Base-by-base conservation (phyloP, 2,113 vertebrate species). In the Glaucidium brasilianum region DNA sequence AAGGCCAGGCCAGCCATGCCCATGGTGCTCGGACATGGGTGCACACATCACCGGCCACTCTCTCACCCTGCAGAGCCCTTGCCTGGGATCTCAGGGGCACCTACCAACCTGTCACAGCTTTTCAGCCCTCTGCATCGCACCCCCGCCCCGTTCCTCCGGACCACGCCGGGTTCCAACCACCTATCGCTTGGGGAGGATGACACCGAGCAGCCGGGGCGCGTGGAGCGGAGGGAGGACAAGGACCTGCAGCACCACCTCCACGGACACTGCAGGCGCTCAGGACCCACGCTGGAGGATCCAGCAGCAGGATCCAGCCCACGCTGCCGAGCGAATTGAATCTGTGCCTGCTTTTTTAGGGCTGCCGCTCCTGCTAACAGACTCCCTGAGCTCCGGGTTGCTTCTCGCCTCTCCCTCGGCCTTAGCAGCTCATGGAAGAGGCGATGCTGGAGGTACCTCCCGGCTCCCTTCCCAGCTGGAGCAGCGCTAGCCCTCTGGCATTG, bases 241-340 rank as follows among this genome's bases (percentile, higher is more conserved):
- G 55, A 87, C 49, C 4, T 72, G 58, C 89, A 52, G 34, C 69
- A 53, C 67, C 90, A 88, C 72, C 90, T 93, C 85, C 95, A 88
- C 0, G 64, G 91, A 14, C 79, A 35, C 47, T 62, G 55, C 66
- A 53, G 45, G 69, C n/a, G 27, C 87, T 53, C 18, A 8, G 79
- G 66, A 81, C 75, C 89, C 76, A 27, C 2, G 50, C 53, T 27
- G 39, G 26, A 41, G 87, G 68, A 79, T 58, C 94, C 87, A 91
- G 74, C 95, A 96, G 95, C 76, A 72, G 91, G 84, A 94, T 94
- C 81, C 86, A 90, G 79, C 91, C 92, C 86, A 87, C 35, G 26
- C 84, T 55, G 84, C 91, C 1, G 11, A 93, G 45, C 2, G 20
- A 86, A 53, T 71, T 72, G 68, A 76, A 90, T 87, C 90, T 26